Conservation (phyloP, 1,140 invertebrate genomes). For the Steinernema khuongi region DNA sequence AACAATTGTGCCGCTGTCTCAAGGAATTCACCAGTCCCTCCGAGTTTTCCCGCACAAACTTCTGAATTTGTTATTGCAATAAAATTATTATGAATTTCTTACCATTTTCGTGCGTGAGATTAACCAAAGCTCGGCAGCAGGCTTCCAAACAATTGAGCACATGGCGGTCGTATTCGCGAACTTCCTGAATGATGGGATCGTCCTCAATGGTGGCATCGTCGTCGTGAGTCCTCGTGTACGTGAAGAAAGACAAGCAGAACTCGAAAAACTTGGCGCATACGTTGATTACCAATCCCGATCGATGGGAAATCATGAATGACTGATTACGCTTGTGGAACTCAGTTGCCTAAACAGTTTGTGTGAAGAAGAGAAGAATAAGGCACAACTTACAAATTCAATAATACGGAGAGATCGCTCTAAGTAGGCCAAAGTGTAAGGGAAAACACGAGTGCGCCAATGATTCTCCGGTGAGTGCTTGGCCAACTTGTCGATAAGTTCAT, state of each 20-base stretch:
- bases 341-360: slow-evolving; percentile 20
- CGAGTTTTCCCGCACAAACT: slow-evolving; percentile 34
- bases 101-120: slow-evolving; percentile 37
- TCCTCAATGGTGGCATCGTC: slow-evolving; percentile 6
- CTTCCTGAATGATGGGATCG: no score
- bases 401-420: slow-evolving; percentile 36
- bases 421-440: not conserved
- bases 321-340: slow-evolving; percentile 37
- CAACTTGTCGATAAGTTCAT: not conserved
- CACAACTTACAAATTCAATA: slow-evolving; percentile 25
- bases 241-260: not conserved
- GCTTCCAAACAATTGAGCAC: slow-evolving; percentile 25
- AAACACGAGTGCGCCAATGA: not conserved
- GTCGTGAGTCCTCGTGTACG: not conserved
- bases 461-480: no score
- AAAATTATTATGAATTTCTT: slow-evolving; percentile 2
- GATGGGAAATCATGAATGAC: slow-evolving; percentile 35
- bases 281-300: slow-evolving; percentile 19
- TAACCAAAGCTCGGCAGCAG: slow-evolving; percentile 24
- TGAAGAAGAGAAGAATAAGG: not conserved
- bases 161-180: no score
- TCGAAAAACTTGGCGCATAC: slow-evolving; percentile 23
- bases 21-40: slow-evolving; percentile 28
- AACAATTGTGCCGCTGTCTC: slow-evolving; percentile 20
- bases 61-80: slow-evolving; percentile 20